Conservation (phyloP, 2,888 invertebrate genomes). For the Melitaea athalia region DNA sequence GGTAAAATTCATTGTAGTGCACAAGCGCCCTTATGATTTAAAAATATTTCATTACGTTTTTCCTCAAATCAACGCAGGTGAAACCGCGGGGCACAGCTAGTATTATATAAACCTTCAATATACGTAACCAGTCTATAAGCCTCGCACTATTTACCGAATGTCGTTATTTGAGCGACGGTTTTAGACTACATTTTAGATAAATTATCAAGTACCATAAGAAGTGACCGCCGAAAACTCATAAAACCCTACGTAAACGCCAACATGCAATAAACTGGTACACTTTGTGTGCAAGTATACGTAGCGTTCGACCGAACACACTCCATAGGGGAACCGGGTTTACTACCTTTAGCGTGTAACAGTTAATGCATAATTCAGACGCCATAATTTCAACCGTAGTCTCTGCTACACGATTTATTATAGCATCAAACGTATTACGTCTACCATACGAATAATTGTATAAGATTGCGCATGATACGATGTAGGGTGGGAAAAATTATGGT, state of each 20-base stretch:
- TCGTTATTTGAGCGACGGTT: neutral
- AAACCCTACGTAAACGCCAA: slow-evolving; percentile 53
- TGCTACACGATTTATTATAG: slow-evolving; percentile 66
- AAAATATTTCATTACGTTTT: no score
- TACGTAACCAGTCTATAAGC: neutral
- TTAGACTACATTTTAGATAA: slow-evolving; percentile 2
- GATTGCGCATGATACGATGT: slow-evolving; percentile 27
- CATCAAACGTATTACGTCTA: slow-evolving; percentile 51
- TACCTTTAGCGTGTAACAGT: slow-evolving; percentile 57
- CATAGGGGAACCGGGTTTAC: slow-evolving; percentile 62
- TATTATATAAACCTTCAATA: no score
- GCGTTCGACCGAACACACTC: slow-evolving; percentile 33
- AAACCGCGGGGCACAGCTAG: no score
- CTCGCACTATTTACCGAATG: neutral
- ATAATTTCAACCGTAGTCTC: slow-evolving; percentile 72
- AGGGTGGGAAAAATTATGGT: slow-evolving; percentile 20
- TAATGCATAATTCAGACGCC: slow-evolving; percentile 77
- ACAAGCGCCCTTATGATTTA: no score
- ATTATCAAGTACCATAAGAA: slow-evolving; percentile 50
- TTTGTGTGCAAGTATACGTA: slow-evolving; percentile 43
- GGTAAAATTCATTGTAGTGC: no score
- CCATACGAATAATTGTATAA: slow-evolving; percentile 29
- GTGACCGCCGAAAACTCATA: slow-evolving; percentile 61
- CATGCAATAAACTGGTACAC: slow-evolving; percentile 57
- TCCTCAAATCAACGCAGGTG: no score